Base-by-base conservation (phyloP, 2,113 vertebrate species). In the Machaerirhynchus nigripectus region DNA sequence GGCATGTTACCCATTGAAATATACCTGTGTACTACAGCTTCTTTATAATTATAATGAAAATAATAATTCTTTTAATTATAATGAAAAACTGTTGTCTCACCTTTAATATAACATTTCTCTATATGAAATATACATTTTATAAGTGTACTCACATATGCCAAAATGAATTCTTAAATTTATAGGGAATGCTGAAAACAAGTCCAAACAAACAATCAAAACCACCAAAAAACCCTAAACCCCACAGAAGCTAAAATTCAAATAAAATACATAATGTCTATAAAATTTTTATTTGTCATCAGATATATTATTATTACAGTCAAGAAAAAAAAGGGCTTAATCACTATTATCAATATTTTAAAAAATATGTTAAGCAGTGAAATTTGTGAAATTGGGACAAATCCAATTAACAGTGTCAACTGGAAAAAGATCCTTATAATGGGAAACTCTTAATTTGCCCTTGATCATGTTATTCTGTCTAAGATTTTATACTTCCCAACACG, bases 241-340 rank as follows among this genome's bases (percentile, higher is more conserved):
- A 18, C 3, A 47, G 53, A 50, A 76, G 7, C 8, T 56, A 71
- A 84, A 68, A 63, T 52, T 11, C 5, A 63, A 53, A 53, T 21
- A 68, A 71, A 55, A 46, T 3, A 2, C 7, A 15, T 39, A 35
- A 47, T 55, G 10, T 35, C 5, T 21, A 21, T 49, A 20, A 6
- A 35, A 14, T 52, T 79, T 53, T 68, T 63, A 19, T 81, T 90
- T 84, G 2, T 23, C 44, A 49, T 33, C 18, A 42, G 6, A 27
- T 61, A 27, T 46, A 33, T 63, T 53, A 19, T 60, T 40, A 53
- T 77, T 63, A 50, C 1, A 1, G 10, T n/a, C 13, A 85, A 92
- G 11, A 0, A 15, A 37, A 57, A 15, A 57, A 28, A 81, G 1
- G 2, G 0, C 8, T 37, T 73, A 39, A 76, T 15, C 9, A 67